Conservation (phyloP, 2,888 invertebrate genomes). For the Sarcophaga variegata region DNA sequence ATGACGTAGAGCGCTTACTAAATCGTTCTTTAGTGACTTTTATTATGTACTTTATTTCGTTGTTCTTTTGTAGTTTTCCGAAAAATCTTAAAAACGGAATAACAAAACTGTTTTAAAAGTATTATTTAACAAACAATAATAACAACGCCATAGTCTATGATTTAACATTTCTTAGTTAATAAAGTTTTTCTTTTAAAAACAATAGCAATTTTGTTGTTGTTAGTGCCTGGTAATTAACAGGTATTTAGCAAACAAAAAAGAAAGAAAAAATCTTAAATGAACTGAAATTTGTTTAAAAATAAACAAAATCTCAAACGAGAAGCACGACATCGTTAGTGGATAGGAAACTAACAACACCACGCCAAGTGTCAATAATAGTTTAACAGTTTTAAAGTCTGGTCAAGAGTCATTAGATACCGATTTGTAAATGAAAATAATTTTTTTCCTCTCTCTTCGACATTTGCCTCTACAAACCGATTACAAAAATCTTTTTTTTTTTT, state of each 20-base stretch:
- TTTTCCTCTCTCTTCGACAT: not conserved
- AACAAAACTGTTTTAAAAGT: too few species aligned
- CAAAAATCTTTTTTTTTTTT: not conserved
- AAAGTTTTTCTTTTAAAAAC: not conserved
- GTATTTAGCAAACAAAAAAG: slow-evolving; percentile 15
- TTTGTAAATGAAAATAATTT: not conserved
- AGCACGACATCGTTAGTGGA: slow-evolving; percentile 32
- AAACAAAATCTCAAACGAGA: slow-evolving; percentile 21
- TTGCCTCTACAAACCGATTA: slow-evolving; percentile 3
- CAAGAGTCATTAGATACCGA: slow-evolving; percentile 45
- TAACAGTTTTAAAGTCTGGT: slow-evolving; percentile 46
- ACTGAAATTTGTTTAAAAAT: not conserved
- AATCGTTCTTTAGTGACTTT: too few species aligned
- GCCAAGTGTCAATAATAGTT: slow-evolving; percentile 53
- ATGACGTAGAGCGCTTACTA: too few species aligned
- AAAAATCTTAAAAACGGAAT: too few species aligned
- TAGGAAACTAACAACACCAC: slow-evolving; percentile 2
- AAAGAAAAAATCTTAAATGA: slow-evolving; percentile 5
- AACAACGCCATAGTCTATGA: too few species aligned
- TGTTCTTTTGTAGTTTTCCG: too few species aligned
- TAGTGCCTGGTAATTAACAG: slow-evolving; percentile 33
- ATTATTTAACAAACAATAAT: too few species aligned
- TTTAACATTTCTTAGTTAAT: not conserved
- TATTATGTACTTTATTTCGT: too few species aligned
- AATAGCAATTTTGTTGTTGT: not conserved